A percentile compares a stretch with the other conserved stretches of the same genome.
Evolutionary conservation across 2,797 vertebrate species (phyloP).

Genomic region (Typhlichthys eigenmanni): DNA sequence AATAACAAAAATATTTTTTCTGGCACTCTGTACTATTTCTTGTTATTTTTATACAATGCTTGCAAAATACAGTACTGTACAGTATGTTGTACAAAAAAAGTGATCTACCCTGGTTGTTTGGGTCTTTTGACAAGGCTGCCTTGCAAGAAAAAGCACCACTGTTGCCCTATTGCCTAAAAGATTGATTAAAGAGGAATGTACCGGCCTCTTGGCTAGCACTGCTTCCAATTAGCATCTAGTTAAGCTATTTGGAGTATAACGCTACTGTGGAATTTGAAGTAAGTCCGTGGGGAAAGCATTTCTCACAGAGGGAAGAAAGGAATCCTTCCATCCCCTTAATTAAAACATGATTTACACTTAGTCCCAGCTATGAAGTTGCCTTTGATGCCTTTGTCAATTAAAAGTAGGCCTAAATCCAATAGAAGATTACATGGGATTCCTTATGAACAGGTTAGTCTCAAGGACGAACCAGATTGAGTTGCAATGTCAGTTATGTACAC

Average conservation of each 20-base stretch:
- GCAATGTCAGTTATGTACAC: slow-evolving; percentile 53
- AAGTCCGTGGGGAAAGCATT: slow-evolving; percentile 66
- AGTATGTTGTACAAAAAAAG: slow-evolving; percentile 28
- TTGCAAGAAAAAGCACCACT: slow-evolving; percentile 42
- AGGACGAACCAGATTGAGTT: slow-evolving; percentile 56
- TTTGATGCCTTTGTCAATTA: slow-evolving; percentile 79
- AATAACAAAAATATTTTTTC: slow-evolving; percentile 45
- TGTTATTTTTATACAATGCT: slow-evolving; percentile 55
- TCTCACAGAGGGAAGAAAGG: slow-evolving; percentile 63
- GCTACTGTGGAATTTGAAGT: slow-evolving; percentile 66
- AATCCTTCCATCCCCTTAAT: slow-evolving; percentile 77
- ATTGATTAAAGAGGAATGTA: slow-evolving; percentile 58
- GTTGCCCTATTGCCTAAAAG: slow-evolving; percentile 58
- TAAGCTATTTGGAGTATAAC: slow-evolving; percentile 72
- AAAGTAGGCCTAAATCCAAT: slow-evolving; percentile 59
- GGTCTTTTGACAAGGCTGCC: slow-evolving; percentile 25
- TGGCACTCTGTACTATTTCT: slow-evolving; percentile 34
- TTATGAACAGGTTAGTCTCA: slow-evolving; percentile 74
- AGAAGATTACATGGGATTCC: slow-evolving; percentile 64
- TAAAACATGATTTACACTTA: slow-evolving; percentile 80
- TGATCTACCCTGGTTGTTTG: slow-evolving; percentile 16
- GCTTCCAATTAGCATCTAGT: slow-evolving; percentile 75
- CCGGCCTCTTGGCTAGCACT: slow-evolving; percentile 60
- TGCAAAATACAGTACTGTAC: slow-evolving; percentile 47
- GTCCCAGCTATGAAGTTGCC: slow-evolving; percentile 65